Base-by-base conservation (phyloP, 1,140 invertebrate species). In the Drosophila dunni region DNA sequence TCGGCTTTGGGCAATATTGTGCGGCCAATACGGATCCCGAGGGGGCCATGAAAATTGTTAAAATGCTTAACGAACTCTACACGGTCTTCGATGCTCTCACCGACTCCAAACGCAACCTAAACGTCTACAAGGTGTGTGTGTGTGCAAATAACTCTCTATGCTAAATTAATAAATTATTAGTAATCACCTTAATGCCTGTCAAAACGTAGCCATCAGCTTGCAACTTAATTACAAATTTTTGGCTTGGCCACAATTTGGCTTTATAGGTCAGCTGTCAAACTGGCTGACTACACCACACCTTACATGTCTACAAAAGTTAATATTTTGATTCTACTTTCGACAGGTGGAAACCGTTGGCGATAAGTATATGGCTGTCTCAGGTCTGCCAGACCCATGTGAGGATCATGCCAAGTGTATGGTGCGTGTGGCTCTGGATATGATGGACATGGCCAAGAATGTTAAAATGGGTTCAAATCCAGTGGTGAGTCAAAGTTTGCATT, bases 311-410 rank as follows among this genome's bases (percentile, higher is more conserved):
- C 44, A 61, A 29, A 61, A 10, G 15, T 67, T 48, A 50, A 44
- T 51, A 50, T 64, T 56, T 58, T 36, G 24, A 29, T 13, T 10
- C 42, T 40, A 11, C 45, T 79, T 4, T 13, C 7, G 33, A 13
- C 92, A 99, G 98, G 98, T 99, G 42, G 98, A 99, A 94, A 99
- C 98, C n/a, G 97, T 99, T 17, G 98, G 98, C 78, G 98, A 99
- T 93, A 99, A 99, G 92, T 99, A 99, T 93, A 99, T 99, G 98
- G 98, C 98, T 1, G 98, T 99, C 5, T 99, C 98, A 78, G 98
- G 98, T 15, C 93, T 99, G 51, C 98, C 98, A 0, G 98, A 99
- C 89, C 96, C 96, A 11, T 98, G 97, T 92, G 94, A 95, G 68
- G 96, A 95, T 51, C 98, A 99, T 91, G 98, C 98, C 17, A 95